phyloP scores from a whole-genome alignment of 2,888 invertebrate species.

The Nephrocerus scutellatus region DNA sequence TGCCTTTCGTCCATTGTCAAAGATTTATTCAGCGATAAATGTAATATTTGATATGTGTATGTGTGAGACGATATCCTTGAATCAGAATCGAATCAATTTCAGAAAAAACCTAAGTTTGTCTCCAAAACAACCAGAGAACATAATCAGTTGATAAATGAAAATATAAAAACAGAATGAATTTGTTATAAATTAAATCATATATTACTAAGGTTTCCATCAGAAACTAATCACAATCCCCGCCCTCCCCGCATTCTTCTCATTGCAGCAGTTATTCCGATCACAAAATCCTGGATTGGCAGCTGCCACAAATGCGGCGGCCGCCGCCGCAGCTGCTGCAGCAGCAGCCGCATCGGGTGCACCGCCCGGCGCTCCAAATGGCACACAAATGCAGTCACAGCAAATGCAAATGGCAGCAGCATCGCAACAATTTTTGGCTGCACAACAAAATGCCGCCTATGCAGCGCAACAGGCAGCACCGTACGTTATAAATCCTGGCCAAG shows the following conservation, averaged over 20 bases:
- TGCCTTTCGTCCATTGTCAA: too few species aligned
- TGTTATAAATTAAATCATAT: too few species aligned
- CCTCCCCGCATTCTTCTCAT: conserved; percentile 12
- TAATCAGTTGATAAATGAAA: too few species aligned
- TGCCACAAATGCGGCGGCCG: conserved; percentile 46
- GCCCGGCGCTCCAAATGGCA: conserved; percentile 59
- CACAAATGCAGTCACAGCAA: conserved; percentile 64
- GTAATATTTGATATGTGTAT: too few species aligned
- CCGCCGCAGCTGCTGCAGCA: conserved; percentile 43
- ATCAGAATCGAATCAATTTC: too few species aligned
- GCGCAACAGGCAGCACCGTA: conserved; percentile 73
- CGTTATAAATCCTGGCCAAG: conserved; percentile 75
- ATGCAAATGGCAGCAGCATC: conserved; percentile 61
- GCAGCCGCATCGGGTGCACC: conserved; percentile 46
- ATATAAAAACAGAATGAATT: too few species aligned
- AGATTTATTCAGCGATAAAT: too few species aligned
- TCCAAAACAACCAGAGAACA: too few species aligned
- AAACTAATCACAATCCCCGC: too few species aligned
- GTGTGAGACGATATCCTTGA: too few species aligned
- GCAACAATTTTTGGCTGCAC: conserved; percentile 66
- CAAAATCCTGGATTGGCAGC: conserved; percentile 70
- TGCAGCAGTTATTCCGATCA: conserved; percentile 81
- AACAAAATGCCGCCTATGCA: conserved; percentile 54
- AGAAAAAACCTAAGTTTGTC: too few species aligned
- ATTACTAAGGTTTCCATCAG: too few species aligned